Percentiles rank a stretch among this genome's conserved stretches.
These are phyloP conservation scores for Oxystoma pomonae DNA, from an alignment of 2,888 invertebrate genomes.

Conservation along the genomic window DNA sequence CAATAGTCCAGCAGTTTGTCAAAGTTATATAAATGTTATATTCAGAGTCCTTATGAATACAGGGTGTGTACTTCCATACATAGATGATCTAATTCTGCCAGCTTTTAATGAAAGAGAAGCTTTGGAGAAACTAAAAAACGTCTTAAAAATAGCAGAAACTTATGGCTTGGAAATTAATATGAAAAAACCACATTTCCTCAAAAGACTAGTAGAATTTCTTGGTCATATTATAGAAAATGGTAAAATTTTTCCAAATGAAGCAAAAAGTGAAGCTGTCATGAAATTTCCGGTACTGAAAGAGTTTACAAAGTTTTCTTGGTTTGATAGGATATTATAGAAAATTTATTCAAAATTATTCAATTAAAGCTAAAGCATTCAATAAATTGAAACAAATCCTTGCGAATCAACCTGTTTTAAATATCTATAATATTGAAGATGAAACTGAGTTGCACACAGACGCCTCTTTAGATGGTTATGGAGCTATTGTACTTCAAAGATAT, in stretches of 20 bases:
- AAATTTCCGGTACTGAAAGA: constrained; percentile 33
- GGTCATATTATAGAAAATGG: constrained; percentile 28
- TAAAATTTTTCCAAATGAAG: constrained; percentile 23
- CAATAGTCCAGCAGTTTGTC: constrained; percentile 15
- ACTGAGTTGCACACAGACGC: constrained; percentile 32
- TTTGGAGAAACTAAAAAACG: constrained; percentile 8
- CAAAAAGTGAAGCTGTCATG: constrained; percentile 26
- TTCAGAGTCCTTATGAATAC: neutral
- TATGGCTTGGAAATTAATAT: constrained; percentile 34
- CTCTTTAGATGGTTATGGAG: constrained; percentile 31
- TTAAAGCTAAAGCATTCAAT: constrained; percentile 34
- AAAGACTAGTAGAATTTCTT: constrained; percentile 26
- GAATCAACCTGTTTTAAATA: constrained; percentile 22
- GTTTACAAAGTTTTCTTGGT: constrained; percentile 34
- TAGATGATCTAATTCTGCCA: constrained; percentile 34
- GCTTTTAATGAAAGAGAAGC: constrained; percentile 25
- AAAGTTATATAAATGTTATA: constrained; percentile 7
- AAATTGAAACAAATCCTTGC: constrained; percentile 21
- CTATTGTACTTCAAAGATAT: constrained; percentile 31
- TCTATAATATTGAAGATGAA: constrained; percentile 19
- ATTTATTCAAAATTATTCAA: constrained; percentile 35
- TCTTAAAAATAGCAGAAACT: constrained; percentile 15
- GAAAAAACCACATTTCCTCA: constrained; percentile 41
- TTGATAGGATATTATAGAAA: constrained; percentile 40
- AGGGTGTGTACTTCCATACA: constrained; percentile 22